Evolutionary conservation across 2,888 invertebrate species (phyloP).

Genomic region (Miltochrista miniata): DNA sequence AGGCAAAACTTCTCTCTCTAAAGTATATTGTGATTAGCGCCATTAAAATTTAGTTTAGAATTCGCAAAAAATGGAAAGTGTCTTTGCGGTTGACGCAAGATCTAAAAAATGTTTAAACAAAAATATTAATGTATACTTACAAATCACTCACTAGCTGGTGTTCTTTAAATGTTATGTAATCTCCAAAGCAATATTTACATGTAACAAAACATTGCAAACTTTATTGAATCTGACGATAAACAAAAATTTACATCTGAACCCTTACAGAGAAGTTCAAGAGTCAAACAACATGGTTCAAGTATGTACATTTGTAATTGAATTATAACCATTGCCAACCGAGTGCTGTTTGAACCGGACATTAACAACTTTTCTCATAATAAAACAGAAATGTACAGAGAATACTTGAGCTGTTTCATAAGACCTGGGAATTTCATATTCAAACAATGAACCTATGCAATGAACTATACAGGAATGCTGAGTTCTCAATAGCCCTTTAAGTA

Average conservation of each 20-base stretch:
- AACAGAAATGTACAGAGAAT: slow-evolving; percentile 49
- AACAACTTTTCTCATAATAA: slow-evolving; percentile 46
- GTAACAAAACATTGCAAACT: slow-evolving; percentile 46
- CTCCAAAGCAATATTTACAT: slow-evolving; percentile 44
- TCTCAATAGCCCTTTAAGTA: slow-evolving; percentile 27
- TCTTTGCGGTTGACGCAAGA: no score
- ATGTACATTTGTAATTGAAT: slow-evolving; percentile 39
- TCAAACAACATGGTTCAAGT: slow-evolving; percentile 32
- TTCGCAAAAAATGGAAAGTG: no score
- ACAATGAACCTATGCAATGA: slow-evolving; percentile 50
- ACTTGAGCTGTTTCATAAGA: slow-evolving; percentile 46
- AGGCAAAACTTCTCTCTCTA: not conserved
- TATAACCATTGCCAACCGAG: slow-evolving; percentile 44
- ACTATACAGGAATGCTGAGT: slow-evolving; percentile 20
- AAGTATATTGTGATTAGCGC: no score
- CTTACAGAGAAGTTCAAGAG: slow-evolving; percentile 44
- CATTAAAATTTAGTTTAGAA: no score
- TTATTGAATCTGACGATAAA: slow-evolving; percentile 41
- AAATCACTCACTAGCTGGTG: slow-evolving; percentile 17
- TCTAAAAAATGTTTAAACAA: no score
- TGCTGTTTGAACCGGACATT: slow-evolving; percentile 46
- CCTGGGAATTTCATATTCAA: slow-evolving; percentile 58
- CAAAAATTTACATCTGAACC: slow-evolving; percentile 38
- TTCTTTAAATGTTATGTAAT: slow-evolving; percentile 23
- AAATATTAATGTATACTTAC: slow-evolving; percentile 2